phyloP scores from a whole-genome alignment of 2,797 vertebrate species.

The Malurus splendens region DNA sequence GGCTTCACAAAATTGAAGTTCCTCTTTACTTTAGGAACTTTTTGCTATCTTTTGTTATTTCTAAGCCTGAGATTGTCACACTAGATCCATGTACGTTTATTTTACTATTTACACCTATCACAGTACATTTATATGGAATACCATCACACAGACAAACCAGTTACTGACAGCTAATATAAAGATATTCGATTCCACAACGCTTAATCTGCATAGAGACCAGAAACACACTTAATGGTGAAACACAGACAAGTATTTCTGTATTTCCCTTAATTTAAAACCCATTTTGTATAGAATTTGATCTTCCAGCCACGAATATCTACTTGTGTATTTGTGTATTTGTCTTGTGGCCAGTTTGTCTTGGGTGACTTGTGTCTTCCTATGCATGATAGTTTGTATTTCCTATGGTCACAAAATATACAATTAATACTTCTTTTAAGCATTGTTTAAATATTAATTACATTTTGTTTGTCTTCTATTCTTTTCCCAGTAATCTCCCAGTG shows the following conservation, averaged over 20 bases:
- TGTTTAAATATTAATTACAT: not conserved
- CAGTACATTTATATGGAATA: slow-evolving; percentile 59
- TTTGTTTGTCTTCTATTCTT: not conserved
- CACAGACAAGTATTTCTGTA: slow-evolving; percentile 9
- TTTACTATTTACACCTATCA: slow-evolving; percentile 65
- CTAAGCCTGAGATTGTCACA: slow-evolving; percentile 49
- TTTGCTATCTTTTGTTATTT: not conserved
- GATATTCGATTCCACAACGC: slow-evolving; percentile 54
- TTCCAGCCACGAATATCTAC: not conserved
- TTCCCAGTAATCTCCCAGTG: not conserved
- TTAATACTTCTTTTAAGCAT: not conserved
- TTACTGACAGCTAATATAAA: slow-evolving; percentile 59
- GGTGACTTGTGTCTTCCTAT: not conserved
- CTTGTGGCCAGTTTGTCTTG: not conserved
- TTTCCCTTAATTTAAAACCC: slow-evolving; percentile 31
- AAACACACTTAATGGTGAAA: slow-evolving; percentile 36
- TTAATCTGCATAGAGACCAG: slow-evolving; percentile 58
- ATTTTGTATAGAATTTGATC: not conserved
- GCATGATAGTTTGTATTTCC: not conserved
- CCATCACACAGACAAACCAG: slow-evolving; percentile 62
- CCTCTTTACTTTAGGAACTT: not conserved
- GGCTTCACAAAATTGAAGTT: slow-evolving; percentile 12
- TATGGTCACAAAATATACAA: not conserved
- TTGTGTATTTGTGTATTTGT: not conserved
- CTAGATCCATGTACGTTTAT: slow-evolving; percentile 43